Evolutionary conservation across 2,797 vertebrate genomes (phyloP).

Genomic region (Thaleichthys pacificus): DNA sequence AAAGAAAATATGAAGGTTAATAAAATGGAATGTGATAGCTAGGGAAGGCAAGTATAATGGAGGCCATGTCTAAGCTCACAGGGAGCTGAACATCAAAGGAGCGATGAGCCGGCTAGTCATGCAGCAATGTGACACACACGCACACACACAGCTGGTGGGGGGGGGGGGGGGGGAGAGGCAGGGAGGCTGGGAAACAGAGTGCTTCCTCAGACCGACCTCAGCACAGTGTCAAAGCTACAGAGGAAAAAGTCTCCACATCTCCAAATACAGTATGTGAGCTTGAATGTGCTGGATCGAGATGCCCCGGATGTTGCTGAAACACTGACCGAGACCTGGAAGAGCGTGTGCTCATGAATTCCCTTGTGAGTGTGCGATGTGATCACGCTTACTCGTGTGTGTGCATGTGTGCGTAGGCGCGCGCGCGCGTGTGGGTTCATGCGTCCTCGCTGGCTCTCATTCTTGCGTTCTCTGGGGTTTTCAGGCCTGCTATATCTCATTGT

Average conservation of each 20-base stretch:
- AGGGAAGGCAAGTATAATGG: background rate
- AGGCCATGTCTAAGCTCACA: background rate
- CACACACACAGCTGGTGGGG: background rate
- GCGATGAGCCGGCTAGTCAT: background rate
- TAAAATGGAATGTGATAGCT: background rate
- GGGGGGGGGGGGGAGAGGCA: background rate
- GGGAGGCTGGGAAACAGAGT: background rate
- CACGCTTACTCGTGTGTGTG: background rate
- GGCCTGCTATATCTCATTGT: conserved; percentile 44
- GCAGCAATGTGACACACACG: conserved; percentile 2
- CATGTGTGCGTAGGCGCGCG: conserved; percentile 10
- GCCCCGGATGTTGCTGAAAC: too few species aligned
- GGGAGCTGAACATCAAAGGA: conserved; percentile 1
- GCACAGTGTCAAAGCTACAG: too few species aligned
- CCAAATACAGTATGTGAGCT: background rate
- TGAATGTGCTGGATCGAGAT: too few species aligned
- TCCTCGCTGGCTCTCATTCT: conserved; percentile 33
- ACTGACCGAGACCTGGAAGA: too few species aligned
- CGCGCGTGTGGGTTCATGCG: background rate
- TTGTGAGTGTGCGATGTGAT: background rate
- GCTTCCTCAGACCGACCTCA: too few species aligned
- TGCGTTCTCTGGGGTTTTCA: conserved; percentile 59
- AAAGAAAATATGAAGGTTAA: background rate
- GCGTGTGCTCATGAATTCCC: background rate
- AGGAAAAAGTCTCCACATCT: too few species aligned